These are phyloP conservation scores for Pelosia muscerda DNA, from an alignment of 2,888 invertebrate species.

Conservation along the genomic window DNA sequence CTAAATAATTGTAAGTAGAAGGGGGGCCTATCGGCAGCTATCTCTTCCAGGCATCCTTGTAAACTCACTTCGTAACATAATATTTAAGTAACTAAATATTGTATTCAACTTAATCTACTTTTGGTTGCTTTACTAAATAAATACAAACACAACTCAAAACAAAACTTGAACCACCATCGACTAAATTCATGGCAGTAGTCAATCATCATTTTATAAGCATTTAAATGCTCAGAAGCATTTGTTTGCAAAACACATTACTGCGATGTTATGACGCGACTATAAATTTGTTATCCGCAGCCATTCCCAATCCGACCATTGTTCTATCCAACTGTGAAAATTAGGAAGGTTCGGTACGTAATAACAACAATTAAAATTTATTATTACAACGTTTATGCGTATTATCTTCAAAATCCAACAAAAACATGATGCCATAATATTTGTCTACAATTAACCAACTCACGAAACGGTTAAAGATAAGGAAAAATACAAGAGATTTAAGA, in stretches of 20 bases:
- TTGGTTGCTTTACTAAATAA: background rate
- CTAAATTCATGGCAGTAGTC: constrained; percentile 14
- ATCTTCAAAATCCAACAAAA: background rate
- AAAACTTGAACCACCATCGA: background rate
- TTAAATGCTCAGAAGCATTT: constrained; percentile 47
- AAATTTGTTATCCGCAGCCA: constrained; percentile 58
- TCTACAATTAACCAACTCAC: background rate
- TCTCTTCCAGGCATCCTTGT: too few relatives aligned
- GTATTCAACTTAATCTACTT: background rate
- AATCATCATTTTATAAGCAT: constrained; percentile 19
- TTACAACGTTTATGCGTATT: constrained; percentile 1
- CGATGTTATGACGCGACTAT: constrained; percentile 34
- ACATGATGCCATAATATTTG: constrained; percentile 25
- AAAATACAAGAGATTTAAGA: background rate
- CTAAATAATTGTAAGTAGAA: too few relatives aligned
- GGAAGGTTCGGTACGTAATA: constrained; percentile 35
- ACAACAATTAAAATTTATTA: constrained; percentile 18
- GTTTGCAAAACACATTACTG: constrained; percentile 55
- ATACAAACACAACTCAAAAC: background rate
- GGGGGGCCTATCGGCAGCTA: too few relatives aligned
- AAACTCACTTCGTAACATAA: too few relatives aligned
- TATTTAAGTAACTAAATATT: background rate
- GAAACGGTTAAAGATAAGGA: background rate
- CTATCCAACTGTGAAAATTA: constrained; percentile 51
- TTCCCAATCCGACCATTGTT: constrained; percentile 58